These are phyloP conservation scores for Dysmachus trigonus DNA, from an alignment of 2,888 invertebrate species.

Conservation along the genomic window DNA sequence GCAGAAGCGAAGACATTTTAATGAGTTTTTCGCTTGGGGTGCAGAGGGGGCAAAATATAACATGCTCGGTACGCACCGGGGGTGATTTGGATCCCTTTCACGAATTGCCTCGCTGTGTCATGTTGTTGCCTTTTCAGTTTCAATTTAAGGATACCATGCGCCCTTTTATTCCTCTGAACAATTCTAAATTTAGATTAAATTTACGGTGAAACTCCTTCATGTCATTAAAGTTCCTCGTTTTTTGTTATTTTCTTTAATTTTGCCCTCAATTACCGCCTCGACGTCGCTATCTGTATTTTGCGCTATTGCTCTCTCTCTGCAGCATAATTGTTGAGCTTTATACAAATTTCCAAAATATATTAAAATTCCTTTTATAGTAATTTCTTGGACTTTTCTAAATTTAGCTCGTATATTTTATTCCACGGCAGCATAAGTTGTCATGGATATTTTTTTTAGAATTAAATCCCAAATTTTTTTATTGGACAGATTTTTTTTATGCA, in stretches of 20 bases:
- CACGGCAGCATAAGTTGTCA: neutral
- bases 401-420: neutral
- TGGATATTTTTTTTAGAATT: neutral
- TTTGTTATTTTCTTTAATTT: neutral
- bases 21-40: neutral
- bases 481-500: neutral
- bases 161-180: neutral
- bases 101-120: neutral
- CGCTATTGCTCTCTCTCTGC: neutral
- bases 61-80: neutral
- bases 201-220: neutral
- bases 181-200: neutral
- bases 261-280: neutral
- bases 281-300: neutral
- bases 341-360: neutral
- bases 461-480: neutral
- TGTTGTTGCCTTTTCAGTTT: neutral
- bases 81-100: neutral
- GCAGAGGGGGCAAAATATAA: neutral
- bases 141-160: neutral
- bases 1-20: constrained; percentile 2
- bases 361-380: neutral
- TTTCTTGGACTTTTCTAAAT: neutral
- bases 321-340: neutral
- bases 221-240: neutral